These are phyloP conservation scores for Leptodirus hochenwartii DNA, from an alignment of 2,888 invertebrate genomes.

Conservation along the genomic window DNA sequence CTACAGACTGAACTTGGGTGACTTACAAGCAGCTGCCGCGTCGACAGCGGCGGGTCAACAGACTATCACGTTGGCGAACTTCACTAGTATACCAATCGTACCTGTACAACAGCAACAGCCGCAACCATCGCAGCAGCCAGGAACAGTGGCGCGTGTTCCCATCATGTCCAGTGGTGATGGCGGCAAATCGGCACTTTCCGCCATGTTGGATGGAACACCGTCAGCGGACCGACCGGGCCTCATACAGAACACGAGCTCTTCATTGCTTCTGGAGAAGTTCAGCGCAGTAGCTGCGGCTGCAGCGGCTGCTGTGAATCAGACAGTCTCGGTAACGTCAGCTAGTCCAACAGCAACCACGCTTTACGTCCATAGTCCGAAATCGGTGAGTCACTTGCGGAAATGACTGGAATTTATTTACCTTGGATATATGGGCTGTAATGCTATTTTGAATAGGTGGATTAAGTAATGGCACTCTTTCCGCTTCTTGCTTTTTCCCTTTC, in stretches of 20 bases:
- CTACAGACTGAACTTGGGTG: slow-evolving; percentile 7
- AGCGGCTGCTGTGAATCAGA: slow-evolving; percentile 7
- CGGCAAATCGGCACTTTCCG: slow-evolving; percentile 32
- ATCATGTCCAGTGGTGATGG: slow-evolving; percentile 13
- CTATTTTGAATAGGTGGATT: too few relatives aligned
- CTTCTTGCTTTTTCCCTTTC: too few relatives aligned
- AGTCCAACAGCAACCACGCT: too few relatives aligned
- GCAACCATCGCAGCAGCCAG: slow-evolving; percentile 22
- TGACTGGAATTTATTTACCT: too few relatives aligned
- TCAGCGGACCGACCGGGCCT: slow-evolving; percentile 38
- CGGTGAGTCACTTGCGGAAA: slow-evolving; percentile 6
- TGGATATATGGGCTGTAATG: too few relatives aligned
- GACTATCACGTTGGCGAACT: slow-evolving; percentile 24
- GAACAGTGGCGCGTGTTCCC: slow-evolving; percentile 14
- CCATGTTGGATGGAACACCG: slow-evolving; percentile 37
- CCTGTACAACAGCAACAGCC: too few relatives aligned
- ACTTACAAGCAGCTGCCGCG: slow-evolving; percentile 18
- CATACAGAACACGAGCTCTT: slow-evolving; percentile 31
- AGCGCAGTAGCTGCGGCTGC: slow-evolving; percentile 25
- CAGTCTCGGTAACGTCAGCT: too few relatives aligned
- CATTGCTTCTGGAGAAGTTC: slow-evolving; percentile 32
- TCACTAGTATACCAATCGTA: too few relatives aligned
- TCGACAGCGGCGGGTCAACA: slow-evolving; percentile 20
- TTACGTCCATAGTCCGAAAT: background rate
- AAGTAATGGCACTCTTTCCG: too few relatives aligned